Evolutionary conservation across 2,888 invertebrate species (phyloP).

Genomic region (Drosophila sordidapex): DNA sequence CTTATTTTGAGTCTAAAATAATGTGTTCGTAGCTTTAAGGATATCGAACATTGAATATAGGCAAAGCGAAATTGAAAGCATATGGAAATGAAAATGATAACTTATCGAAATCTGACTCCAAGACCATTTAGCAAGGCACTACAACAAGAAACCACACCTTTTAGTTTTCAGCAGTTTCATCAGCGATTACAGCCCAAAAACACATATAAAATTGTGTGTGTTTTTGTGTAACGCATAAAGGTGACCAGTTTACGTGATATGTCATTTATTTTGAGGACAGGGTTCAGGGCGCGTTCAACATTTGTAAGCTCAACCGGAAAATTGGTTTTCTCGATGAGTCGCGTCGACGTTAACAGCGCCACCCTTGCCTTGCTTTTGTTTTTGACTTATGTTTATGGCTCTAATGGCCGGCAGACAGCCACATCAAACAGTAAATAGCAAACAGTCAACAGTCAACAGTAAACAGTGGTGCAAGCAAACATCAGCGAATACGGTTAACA

Average conservation of each 20-base stretch:
- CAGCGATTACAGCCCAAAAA: slow-evolving; percentile 17
- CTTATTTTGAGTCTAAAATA: not conserved
- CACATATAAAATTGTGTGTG: slow-evolving; percentile 6
- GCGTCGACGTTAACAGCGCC: slow-evolving; percentile 13
- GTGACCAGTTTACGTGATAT: slow-evolving; percentile 75
- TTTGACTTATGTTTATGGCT: slow-evolving; percentile 42
- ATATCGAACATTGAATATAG: not conserved
- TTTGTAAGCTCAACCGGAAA: slow-evolving; percentile 77
- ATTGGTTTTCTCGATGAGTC: slow-evolving; percentile 74
- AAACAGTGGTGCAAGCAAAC: slow-evolving; percentile 3
- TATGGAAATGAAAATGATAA: not conserved
- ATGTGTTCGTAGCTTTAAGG: not conserved
- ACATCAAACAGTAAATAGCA: slow-evolving; percentile 35
- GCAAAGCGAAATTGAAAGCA: not conserved
- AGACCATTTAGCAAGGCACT: not conserved
- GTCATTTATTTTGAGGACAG: slow-evolving; percentile 71
- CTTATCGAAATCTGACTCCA: slow-evolving; percentile 2
- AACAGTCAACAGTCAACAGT: slow-evolving; percentile 7
- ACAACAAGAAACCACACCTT: slow-evolving; percentile 14
- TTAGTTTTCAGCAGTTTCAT: slow-evolving; percentile 7
- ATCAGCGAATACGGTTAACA: slow-evolving; percentile 1
- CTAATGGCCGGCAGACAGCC: slow-evolving; percentile 43
- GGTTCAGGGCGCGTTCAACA: slow-evolving; percentile 56
- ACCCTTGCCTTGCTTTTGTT: slow-evolving; percentile 22
- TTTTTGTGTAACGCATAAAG: slow-evolving; percentile 63